A percentile compares a stretch with the other conserved stretches of the same genome.
phyloP scores from a whole-genome alignment of 2,113 vertebrate genomes.

The Malaclemys terrapin region DNA sequence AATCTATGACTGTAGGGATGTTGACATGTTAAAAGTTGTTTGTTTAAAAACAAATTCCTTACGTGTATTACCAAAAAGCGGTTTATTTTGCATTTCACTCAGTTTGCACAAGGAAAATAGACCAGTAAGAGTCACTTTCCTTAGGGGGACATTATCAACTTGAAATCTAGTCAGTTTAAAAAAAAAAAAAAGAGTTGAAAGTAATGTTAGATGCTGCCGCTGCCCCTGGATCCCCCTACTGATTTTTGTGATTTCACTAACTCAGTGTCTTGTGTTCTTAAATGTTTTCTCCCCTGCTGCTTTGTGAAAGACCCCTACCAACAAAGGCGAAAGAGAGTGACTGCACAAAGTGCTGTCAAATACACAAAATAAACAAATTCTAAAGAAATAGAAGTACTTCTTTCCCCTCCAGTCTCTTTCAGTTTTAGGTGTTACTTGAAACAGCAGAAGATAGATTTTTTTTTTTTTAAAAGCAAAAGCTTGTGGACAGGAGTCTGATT shows the following conservation, averaged over 20 bases:
- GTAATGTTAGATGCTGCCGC: neutral
- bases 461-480: rapidly evolving
- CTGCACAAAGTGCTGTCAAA: neutral
- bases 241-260: neutral
- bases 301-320: neutral
- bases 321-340: neutral
- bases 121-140: neutral
- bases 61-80: neutral
- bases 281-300: neutral
- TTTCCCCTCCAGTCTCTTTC: neutral
- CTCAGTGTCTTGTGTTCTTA: neutral
- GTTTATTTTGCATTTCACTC: neutral
- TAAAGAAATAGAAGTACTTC: neutral
- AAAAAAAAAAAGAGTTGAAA: neutral
- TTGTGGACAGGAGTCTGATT: neutral
- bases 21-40: neutral
- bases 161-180: neutral
- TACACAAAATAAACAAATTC: neutral
- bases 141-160: neutral
- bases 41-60: neutral
- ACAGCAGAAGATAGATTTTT: neutral
- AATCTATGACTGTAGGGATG: neutral
- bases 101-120: neutral
- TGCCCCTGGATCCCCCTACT: neutral
- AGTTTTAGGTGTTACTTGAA: neutral